Percentiles rank a stretch among this genome's conserved stretches.
Conservation (phyloP, 1,140 invertebrate species). For the Ooceraea biroi region DNA sequence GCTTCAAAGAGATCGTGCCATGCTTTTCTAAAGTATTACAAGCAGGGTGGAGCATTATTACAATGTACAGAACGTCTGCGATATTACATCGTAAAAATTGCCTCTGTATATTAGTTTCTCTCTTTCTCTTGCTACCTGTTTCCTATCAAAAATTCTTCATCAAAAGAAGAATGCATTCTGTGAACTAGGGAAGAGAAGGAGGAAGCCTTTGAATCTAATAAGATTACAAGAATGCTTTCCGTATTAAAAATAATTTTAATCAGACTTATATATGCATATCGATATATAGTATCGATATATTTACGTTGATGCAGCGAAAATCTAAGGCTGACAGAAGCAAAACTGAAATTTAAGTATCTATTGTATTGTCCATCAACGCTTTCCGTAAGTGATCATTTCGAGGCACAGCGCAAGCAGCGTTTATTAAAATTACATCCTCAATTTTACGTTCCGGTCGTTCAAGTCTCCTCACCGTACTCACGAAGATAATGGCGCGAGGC, state of each 20-base stretch:
- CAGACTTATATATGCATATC: background rate
- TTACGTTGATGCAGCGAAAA: background rate
- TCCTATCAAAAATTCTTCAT: slow-evolving; percentile 47
- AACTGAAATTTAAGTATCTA: slow-evolving; percentile 13
- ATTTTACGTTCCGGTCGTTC: slow-evolving; percentile 44
- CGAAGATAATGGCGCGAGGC: slow-evolving; percentile 16
- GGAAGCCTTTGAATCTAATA: slow-evolving; percentile 33
- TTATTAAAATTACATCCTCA: slow-evolving; percentile 13
- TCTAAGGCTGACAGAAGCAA: background rate
- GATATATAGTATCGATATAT: background rate
- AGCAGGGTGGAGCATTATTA: slow-evolving; percentile 48
- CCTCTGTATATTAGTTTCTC: slow-evolving; percentile 55
- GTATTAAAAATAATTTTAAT: slow-evolving; percentile 17
- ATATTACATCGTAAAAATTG: slow-evolving; percentile 64
- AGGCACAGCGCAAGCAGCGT: background rate
- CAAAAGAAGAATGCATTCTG: slow-evolving; percentile 42
- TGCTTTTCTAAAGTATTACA: slow-evolving; percentile 62
- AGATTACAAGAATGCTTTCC: slow-evolving; percentile 25
- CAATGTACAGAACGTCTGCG: slow-evolving; percentile 59
- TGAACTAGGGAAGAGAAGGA: background rate
- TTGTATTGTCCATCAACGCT: too few species aligned
- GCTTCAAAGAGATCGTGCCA: slow-evolving; percentile 61
- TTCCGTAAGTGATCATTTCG: background rate
- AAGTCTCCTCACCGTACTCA: slow-evolving; percentile 21
- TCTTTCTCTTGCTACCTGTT: slow-evolving; percentile 33